A percentile compares a stretch with the other conserved stretches of the same genome.
Conservation (phyloP, 2,888 invertebrate species). For the Drosophila nr. perissopoda region DNA sequence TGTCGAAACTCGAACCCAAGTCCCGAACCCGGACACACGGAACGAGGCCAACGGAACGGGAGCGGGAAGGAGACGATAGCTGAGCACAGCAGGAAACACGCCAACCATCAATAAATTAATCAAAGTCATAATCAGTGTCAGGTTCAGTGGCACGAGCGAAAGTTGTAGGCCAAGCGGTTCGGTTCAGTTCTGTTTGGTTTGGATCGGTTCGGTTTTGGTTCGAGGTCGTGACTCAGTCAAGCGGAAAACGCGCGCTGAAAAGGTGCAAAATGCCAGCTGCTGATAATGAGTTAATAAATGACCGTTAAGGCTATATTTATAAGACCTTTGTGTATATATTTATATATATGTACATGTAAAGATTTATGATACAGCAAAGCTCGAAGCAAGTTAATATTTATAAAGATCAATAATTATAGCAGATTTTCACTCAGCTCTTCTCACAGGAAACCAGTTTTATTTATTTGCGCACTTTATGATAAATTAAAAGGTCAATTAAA, state of each 20-base stretch:
- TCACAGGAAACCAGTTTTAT: neutral
- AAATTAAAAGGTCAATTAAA: neutral
- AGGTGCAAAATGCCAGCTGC: conserved; percentile 72
- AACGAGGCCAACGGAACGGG: neutral
- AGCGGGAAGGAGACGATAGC: neutral
- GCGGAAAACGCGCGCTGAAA: conserved; percentile 62
- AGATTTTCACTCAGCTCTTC: neutral
- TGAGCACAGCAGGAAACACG: conserved; percentile 76
- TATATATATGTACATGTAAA: neutral
- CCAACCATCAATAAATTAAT: conserved; percentile 83
- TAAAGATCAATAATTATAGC: neutral
- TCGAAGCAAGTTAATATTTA: conserved; percentile 15
- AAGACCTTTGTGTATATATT: conserved; percentile 7
- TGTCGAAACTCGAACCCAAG: conserved; percentile 3
- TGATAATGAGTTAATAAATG: conserved; percentile 78
- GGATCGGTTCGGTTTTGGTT: conserved; percentile 10
- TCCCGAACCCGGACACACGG: conserved; percentile 2
- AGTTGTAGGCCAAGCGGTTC: conserved; percentile 54
- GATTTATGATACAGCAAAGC: conserved; percentile 37
- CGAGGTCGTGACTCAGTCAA: conserved; percentile 41
- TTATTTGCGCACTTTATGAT: neutral
- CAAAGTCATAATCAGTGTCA: conserved; percentile 82
- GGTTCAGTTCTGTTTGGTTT: neutral
- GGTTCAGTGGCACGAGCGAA: conserved; percentile 72
- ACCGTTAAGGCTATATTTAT: conserved; percentile 66